Conservation (phyloP, 2,113 vertebrate genomes). For the human region DNA sequence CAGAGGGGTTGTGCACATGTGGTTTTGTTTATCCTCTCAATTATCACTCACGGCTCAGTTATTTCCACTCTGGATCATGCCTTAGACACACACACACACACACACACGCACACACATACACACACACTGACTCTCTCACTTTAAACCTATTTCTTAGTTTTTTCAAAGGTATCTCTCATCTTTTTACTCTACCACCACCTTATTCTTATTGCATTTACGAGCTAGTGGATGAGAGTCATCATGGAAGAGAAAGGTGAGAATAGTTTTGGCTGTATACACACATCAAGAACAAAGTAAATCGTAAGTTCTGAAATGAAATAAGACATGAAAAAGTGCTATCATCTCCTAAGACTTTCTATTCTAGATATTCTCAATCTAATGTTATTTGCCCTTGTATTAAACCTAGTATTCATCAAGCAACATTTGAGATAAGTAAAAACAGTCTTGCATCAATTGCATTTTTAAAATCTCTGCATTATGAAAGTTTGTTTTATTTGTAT, state of each 20-base stretch:
- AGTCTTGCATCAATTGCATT: background rate
- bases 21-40: background rate
- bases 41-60: background rate
- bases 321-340: background rate
- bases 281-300: background rate
- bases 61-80: background rate
- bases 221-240: background rate
- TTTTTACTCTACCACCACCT: background rate
- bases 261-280: background rate
- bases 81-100: background rate
- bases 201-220: background rate
- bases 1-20: background rate
- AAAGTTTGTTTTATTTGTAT: conserved; percentile 35
- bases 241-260: background rate
- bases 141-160: background rate
- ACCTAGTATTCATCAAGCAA: background rate
- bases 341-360: background rate
- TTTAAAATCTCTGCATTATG: background rate
- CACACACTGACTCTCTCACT: background rate
- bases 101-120: background rate
- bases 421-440: background rate
- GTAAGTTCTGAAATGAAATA: background rate
- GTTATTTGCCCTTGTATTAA: background rate
- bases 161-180: background rate
- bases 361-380: background rate